Base-by-base conservation (phyloP, 2,113 vertebrate species). In the Anguilla japonica region DNA sequence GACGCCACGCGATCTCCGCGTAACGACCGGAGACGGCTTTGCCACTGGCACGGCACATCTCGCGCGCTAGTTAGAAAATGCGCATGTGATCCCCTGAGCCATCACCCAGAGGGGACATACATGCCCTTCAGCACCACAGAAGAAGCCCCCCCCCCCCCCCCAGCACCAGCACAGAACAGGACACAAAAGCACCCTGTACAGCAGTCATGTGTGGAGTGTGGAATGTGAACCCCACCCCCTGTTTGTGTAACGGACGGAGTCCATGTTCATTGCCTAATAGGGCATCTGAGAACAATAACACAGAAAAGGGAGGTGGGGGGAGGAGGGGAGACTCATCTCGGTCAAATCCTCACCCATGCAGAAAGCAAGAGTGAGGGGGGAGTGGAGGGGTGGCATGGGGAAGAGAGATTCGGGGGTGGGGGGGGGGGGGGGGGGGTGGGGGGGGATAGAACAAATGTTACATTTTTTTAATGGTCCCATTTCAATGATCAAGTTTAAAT, bases 361-460 rank as follows among this genome's bases (percentile, higher is more conserved):
- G 43, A 46, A 8, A 46, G 43, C 50, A 14, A 14, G 50, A 14
- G 41, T 82, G n/a, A 82, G 43, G 85, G 34, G 29, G 40, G 85
- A 1, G 67, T 29, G 87, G 50, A n/a, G n/a, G n/a, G 39, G 5
- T 6, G 81, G 43, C 43, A 43, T 13, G 41, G 46, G 87, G 67
- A 88, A 91, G 29, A 81, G 87, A 80, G 41, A 29, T 89, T 16
- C 1, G 89, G 60, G 75, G 60, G n/a, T n/a, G n/a, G n/a, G 60
- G 75, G 60, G 84, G 16, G 79, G 63, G 84, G 16, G 79, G 63
- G n/a, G 89, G 60, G 75, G 60, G n/a, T n/a, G n/a, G n/a, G 60
- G 75, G 84, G 16, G 79, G 63, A 20, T 53, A 86, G 41, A 50
- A 26, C 16, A 46, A 50, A 16, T 1, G 43, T 50, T 20, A 11